Evolutionary conservation across 1,140 invertebrate species (phyloP).

Genomic region (Brevipalpus yothersi): DNA sequence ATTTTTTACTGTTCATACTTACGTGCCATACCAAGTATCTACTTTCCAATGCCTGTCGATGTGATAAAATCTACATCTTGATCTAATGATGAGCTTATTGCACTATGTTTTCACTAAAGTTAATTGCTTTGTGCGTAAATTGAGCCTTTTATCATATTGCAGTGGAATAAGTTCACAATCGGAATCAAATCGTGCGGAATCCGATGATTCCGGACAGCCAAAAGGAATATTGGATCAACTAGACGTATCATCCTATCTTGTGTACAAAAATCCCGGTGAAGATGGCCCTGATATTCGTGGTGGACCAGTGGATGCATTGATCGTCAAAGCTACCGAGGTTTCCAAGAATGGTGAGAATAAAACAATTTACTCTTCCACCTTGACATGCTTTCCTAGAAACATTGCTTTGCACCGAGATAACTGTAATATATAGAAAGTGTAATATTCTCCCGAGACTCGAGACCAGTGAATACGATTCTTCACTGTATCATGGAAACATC

Average conservation of each 20-base stretch:
- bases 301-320: conserved; percentile 64
- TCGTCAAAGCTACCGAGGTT: conserved; percentile 75
- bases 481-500: conserved; percentile 3
- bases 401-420: background rate
- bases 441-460: background rate
- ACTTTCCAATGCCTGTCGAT: too few species aligned
- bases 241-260: conserved; percentile 47
- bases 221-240: conserved; percentile 39
- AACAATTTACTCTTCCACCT: background rate
- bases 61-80: too few species aligned
- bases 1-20: too few species aligned
- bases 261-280: conserved; percentile 38
- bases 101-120: background rate
- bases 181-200: background rate
- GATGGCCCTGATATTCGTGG: conserved; percentile 57
- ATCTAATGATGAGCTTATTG: background rate
- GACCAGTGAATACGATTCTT: background rate
- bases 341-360: conserved; percentile 45
- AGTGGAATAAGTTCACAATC: background rate
- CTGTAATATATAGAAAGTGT: background rate
- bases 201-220: background rate
- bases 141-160: background rate
- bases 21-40: too few species aligned
- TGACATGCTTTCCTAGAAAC: background rate
- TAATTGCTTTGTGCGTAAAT: background rate